Evolutionary conservation across 2,888 invertebrate species (phyloP).

Genomic region (Scaptomyza tumidula): DNA sequence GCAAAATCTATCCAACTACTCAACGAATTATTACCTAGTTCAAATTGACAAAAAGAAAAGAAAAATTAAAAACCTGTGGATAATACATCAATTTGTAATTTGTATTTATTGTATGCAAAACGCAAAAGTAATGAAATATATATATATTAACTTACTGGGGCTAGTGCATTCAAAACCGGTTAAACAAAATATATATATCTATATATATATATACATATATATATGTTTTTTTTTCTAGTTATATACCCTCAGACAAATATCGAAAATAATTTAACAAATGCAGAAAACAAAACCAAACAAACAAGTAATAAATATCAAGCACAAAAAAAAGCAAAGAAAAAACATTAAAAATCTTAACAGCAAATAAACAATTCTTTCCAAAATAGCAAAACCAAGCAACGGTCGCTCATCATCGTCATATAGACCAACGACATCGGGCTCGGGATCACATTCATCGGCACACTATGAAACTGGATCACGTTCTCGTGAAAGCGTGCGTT

Average conservation of each 20-base stretch:
- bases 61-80: slow-evolving; percentile 32
- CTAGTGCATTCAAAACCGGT: slow-evolving; percentile 78
- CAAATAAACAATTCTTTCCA: slow-evolving; percentile 79
- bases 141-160: slow-evolving; percentile 46
- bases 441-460: slow-evolving; percentile 84
- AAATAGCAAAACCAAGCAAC: slow-evolving; percentile 84
- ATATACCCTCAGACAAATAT: slow-evolving; percentile 53
- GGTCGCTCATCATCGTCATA: slow-evolving; percentile 84
- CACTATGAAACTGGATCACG: slow-evolving; percentile 84
- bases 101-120: slow-evolving; percentile 20
- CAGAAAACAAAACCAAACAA: slow-evolving; percentile 47
- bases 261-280: slow-evolving; percentile 43
- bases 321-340: slow-evolving; percentile 35
- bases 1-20: slow-evolving; percentile 25
- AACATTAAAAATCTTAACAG: slow-evolving; percentile 68
- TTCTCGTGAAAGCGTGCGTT: slow-evolving; percentile 84
- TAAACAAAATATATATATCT: slow-evolving; percentile 51
- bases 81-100: slow-evolving; percentile 41
- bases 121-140: slow-evolving; percentile 19
- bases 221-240: slow-evolving; percentile 51
- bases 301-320: slow-evolving; percentile 21
- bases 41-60: slow-evolving; percentile 11
- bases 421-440: slow-evolving; percentile 83
- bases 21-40: slow-evolving; percentile 30
- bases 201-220: slow-evolving; percentile 33